Evolutionary conservation across 2,888 invertebrate genomes (phyloP).

Genomic region (Meghimatium bilineatum): DNA sequence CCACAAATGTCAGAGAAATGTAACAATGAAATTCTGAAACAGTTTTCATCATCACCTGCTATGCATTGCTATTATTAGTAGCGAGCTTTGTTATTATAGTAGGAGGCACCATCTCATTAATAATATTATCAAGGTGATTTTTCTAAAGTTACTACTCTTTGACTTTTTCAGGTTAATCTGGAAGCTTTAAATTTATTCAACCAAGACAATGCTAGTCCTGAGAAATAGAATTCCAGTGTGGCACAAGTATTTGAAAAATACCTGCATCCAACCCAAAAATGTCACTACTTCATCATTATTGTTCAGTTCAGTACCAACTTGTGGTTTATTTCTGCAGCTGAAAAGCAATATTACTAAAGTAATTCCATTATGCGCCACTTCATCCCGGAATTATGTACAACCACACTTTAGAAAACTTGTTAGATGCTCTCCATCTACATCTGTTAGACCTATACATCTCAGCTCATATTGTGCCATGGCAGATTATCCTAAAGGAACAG

Average conservation of each 20-base stretch:
- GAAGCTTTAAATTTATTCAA: not conserved
- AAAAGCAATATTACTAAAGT: not conserved
- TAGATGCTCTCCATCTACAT: not conserved
- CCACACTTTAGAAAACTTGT: not conserved
- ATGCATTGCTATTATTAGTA: too few species aligned
- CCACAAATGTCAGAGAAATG: too few species aligned
- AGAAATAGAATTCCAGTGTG: not conserved
- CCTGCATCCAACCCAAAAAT: not conserved
- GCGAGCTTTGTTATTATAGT: too few species aligned
- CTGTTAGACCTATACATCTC: not conserved
- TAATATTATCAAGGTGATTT: not conserved
- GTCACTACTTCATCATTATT: not conserved
- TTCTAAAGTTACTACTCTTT: not conserved
- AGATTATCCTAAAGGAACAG: conserved; percentile 6
- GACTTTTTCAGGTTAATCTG: not conserved
- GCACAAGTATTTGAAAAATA: not conserved
- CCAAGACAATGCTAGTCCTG: not conserved
- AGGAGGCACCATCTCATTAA: too few species aligned
- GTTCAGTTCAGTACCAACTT: not conserved
- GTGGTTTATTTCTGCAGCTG: not conserved
- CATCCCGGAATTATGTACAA: not conserved
- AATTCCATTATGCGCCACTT: not conserved
- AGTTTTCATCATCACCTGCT: too few species aligned
- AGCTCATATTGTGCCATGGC: not conserved
- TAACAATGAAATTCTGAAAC: too few species aligned